These are phyloP conservation scores for Lampris incognitus DNA, from an alignment of 2,113 vertebrate species.

Conservation along the genomic window DNA sequence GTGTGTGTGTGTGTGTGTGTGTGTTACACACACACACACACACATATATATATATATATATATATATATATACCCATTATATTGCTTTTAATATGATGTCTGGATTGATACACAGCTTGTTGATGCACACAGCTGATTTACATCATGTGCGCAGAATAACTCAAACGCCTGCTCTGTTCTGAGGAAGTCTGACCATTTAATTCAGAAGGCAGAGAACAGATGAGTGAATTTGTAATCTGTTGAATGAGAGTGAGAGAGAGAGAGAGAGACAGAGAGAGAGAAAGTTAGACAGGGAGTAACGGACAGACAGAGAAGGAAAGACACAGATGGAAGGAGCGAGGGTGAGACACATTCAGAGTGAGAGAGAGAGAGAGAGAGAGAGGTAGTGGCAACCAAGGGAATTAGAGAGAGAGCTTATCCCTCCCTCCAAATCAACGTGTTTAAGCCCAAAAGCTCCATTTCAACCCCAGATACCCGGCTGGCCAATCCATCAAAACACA, in stretches of 20 bases:
- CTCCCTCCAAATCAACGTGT: slow-evolving; percentile 68
- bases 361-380: slow-evolving; percentile 28
- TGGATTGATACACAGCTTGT: no score
- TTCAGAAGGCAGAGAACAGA: no score
- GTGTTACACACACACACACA: no score
- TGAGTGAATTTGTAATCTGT: neutral
- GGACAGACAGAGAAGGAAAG: neutral
- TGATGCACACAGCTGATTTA: no score
- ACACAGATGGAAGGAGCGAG: neutral
- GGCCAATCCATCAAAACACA: slow-evolving; percentile 70
- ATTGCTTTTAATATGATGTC: no score
- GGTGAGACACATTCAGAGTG: slow-evolving; percentile 13
- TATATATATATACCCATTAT: no score
- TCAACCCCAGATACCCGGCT: slow-evolving; percentile 70
- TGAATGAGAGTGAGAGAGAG: no score
- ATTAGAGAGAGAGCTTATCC: slow-evolving; percentile 75
- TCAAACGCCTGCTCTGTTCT: no score
- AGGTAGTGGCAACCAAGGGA: slow-evolving; percentile 62
- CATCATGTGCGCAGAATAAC: no score
- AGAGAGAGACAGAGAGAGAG: neutral
- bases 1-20: no score
- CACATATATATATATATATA: no score
- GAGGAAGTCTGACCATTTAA: no score
- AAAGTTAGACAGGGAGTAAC: neutral
- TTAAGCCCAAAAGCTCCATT: slow-evolving; percentile 67